Base-by-base conservation (phyloP, 2,797 vertebrate genomes). In the Pipistrellus pygmaeus region DNA sequence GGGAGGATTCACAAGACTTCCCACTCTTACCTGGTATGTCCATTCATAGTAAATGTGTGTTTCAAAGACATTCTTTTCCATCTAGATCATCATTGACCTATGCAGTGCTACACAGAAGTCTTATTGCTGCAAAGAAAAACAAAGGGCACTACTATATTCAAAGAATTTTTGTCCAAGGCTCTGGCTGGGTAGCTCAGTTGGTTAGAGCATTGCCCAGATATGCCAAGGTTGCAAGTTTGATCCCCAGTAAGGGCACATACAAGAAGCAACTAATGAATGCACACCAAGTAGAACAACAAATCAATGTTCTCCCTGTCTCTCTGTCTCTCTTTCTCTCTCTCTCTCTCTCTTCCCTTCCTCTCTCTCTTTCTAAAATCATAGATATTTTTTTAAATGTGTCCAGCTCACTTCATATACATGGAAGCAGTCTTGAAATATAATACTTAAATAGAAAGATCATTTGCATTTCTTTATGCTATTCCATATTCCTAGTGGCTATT, bases 401-500 rank as follows among this genome's bases (percentile, higher is more conserved):
- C 68, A 86, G 51, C 21, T 88, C 1, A 75, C 25, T 66, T 89
- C 3, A 25, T 35, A 4, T 30, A n/a, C 4, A 44, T 48, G 78
- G 57, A 38, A 85, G 68, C 41, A 77, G 66, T 68, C 30, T 80
- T 38, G 30, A 82, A 91, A 76, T 84, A 66, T 35, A 88, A 78
- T n/a, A 57, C 35, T 32, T 51, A 90, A 82, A 72, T 57, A 77
- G 27, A 84, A 94, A 96, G n/a, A 69, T 71, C 21, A 64, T 89
- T 89, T 92, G 55, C 30, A 86, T 90, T 75, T 95, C 71, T 76
- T 85, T 86, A 41, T 55, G n/a, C 55, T 30, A 60, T 87, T 78
- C 8, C 32, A 57, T 80, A 83, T 85, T 86, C 35, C 87, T 55
- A 57, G 46, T 53, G 41, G n/a, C n/a, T 62, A 8, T 73, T 83